Base-by-base conservation (phyloP, 2,797 vertebrate species). In the Lacerta agilis region DNA sequence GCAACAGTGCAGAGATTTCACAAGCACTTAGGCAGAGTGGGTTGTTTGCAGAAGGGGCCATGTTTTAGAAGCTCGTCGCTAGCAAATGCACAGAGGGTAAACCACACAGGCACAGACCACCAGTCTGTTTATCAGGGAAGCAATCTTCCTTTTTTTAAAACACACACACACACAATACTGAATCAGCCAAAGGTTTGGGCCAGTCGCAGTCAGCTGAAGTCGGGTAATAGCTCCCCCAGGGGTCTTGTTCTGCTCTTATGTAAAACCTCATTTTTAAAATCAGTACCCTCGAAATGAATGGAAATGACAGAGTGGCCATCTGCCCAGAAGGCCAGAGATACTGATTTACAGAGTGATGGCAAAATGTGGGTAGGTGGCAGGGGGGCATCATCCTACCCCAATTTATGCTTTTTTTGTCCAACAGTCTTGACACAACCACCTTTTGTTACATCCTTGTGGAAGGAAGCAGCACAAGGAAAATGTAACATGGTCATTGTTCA, bases 131-230 rank as follows among this genome's bases (percentile, higher is more conserved):
- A 93, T 87, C 87, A 92, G 58, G 81, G 86, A 91, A 90, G 49
- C 71, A 93, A 83, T 87, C 17, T 58, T 38, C 15, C 27, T 38
- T 10, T 38, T 38, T 10, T 38, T 6, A 43, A 93, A 55, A 55
- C 1, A 15, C 49, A 55, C 49, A 55, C 49, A 41, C 41, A 41
- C 41, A 43, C 41, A 55, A 15, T 13, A 55, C 13, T 3, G 15
- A 55, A 95, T 93, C 75, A 79, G 67, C 92, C 67, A 84, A 81
- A 86, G 77, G 76, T 86, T 87, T 95, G 93, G 91, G 86, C 82
- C 41, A 43, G 79, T 45, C 93, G 93, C 92, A 93, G 77, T 83
- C 55, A 83, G 88, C 86, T 90, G 89, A 76, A 80, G 90, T 90
- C 88, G 89, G 45, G 85, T 89, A 93, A 89, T 90, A 92, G 89